A percentile compares a stretch with the other conserved stretches of the same genome.
phyloP scores from a whole-genome alignment of 2,797 vertebrate species.

The Semaprochilodus insignis region DNA sequence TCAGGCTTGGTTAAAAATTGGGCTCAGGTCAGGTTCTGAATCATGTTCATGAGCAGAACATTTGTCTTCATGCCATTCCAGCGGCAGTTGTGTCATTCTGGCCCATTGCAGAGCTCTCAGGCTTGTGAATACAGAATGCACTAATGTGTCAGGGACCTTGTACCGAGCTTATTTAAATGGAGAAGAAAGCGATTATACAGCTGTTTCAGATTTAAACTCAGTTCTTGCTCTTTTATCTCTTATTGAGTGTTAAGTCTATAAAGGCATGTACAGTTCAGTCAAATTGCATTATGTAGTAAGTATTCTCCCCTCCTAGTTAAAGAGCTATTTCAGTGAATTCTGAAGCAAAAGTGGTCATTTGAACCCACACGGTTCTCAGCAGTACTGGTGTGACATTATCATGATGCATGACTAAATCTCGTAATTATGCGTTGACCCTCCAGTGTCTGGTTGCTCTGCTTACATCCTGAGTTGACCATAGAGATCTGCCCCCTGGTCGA shows the following conservation, averaged over 20 bases:
- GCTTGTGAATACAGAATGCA: not conserved
- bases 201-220: not conserved
- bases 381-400: slow-evolving; percentile 34
- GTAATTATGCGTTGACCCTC: slow-evolving; percentile 37
- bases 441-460: slow-evolving; percentile 32
- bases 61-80: slow-evolving; percentile 2
- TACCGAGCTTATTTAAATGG: not conserved
- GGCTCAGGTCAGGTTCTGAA: not conserved
- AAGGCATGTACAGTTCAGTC: not conserved
- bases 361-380: not conserved
- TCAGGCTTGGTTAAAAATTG: slow-evolving; percentile 5
- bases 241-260: not conserved
- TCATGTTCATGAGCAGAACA: slow-evolving; percentile 3
- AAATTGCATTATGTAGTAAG: not conserved
- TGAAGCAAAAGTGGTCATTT: not conserved
- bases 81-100: not conserved
- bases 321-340: not conserved
- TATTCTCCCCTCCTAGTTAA: not conserved
- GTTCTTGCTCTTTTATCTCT: not conserved
- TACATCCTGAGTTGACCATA: slow-evolving; percentile 34
- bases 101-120: not conserved
- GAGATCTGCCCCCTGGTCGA: slow-evolving; percentile 29
- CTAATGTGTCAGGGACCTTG: not conserved
- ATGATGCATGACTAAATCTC: slow-evolving; percentile 42
- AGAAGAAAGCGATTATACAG: not conserved